Conservation (phyloP, 30 jellyfish, hydroid and myxozoan genomes). For the Euphysa ruthae region DNA sequence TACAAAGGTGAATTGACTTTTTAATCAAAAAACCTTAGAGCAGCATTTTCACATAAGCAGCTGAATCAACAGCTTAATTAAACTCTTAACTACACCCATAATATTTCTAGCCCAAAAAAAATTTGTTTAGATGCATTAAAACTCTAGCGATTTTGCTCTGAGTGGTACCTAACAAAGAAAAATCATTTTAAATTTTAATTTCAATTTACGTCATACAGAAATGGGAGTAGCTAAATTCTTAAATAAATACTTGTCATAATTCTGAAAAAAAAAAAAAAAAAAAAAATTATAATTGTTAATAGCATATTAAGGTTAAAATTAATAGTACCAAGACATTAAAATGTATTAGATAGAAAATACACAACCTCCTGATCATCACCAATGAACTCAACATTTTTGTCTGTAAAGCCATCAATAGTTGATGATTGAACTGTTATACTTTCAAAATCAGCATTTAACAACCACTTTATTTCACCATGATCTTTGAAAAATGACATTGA, state of each 20-base stretch:
- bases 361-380: conserved; percentile 19
- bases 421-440: not conserved
- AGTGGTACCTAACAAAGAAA: too few relatives aligned
- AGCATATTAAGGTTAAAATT: not conserved
- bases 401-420: conserved; percentile 22
- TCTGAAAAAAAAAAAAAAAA: not conserved
- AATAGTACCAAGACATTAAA: too few relatives aligned
- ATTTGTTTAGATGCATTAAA: too few relatives aligned
- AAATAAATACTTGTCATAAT: too few relatives aligned
- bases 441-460: conserved; percentile 26
- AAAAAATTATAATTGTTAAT: not conserved
- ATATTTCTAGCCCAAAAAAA: too few relatives aligned
- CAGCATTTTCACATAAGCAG: not conserved
- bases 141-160: too few relatives aligned
- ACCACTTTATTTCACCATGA: conserved; percentile 20
- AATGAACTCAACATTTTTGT: not conserved
- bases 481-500: conserved; percentile 25
- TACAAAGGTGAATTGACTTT: too few relatives aligned
- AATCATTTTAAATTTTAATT: too few relatives aligned
- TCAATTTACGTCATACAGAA: too few relatives aligned
- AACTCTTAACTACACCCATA: too few relatives aligned
- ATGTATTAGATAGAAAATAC: not conserved
- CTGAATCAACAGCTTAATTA: too few relatives aligned
- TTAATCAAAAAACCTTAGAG: not conserved
- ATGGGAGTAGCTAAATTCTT: too few relatives aligned